These are phyloP conservation scores for Procambarus virginalis DNA, from an alignment of 1,140 invertebrate genomes.

Conservation along the genomic window DNA sequence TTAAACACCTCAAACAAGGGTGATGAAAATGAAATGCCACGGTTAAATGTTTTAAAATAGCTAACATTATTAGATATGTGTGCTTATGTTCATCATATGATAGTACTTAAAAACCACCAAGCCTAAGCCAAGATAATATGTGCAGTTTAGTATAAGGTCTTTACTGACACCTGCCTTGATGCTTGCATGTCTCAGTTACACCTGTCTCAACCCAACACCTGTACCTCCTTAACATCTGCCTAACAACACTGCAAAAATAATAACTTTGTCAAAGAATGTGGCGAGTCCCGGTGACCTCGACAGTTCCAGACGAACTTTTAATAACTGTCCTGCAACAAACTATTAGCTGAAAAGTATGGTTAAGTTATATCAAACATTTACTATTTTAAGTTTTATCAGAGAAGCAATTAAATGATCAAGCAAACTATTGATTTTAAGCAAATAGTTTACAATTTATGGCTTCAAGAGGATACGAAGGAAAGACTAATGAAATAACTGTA, in stretches of 20 bases:
- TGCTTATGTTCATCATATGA: background rate
- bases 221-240: background rate
- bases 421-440: no score
- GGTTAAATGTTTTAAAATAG: background rate
- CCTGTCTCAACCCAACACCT: constrained; percentile 1
- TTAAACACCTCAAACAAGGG: background rate
- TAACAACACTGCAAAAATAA: background rate
- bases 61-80: background rate
- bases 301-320: constrained; percentile 2
- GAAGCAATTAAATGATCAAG: no score
- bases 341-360: no score
- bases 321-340: background rate
- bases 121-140: background rate
- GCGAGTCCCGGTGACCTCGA: background rate
- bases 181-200: background rate
- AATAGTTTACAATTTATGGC: no score
- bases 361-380: no score
- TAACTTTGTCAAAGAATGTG: background rate
- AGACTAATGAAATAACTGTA: no score
- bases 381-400: no score
- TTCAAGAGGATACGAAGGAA: no score
- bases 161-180: background rate
- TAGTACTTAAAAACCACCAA: background rate
- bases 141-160: background rate
- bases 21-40: background rate